These are phyloP conservation scores for Pachypeltis micranthus DNA, from an alignment of 1,140 invertebrate species.

Conservation along the genomic window DNA sequence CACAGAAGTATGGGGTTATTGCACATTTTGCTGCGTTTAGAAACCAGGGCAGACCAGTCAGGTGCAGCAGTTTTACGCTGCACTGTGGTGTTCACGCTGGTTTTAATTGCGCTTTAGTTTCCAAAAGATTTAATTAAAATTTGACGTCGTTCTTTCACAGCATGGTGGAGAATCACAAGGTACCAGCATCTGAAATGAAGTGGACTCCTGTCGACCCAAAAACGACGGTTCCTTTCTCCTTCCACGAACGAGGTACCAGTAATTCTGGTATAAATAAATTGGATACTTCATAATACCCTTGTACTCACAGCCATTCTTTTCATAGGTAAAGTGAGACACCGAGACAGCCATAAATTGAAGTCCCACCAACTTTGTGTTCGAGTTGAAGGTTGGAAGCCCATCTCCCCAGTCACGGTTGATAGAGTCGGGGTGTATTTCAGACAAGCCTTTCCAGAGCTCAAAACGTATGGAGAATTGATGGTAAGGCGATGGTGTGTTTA, in stretches of 20 bases:
- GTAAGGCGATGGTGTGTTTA: not conserved
- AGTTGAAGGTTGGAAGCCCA: slow-evolving; percentile 79
- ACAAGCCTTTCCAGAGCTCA: slow-evolving; percentile 46
- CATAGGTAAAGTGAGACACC: slow-evolving; percentile 53
- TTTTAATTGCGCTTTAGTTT: too few species aligned
- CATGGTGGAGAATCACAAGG: slow-evolving; percentile 10
- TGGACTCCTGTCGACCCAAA: slow-evolving; percentile 60
- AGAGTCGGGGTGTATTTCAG: slow-evolving; percentile 89
- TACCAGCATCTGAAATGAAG: slow-evolving; percentile 24
- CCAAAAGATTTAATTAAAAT: too few species aligned
- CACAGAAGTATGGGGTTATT: too few species aligned
- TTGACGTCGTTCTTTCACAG: slow-evolving; percentile 15
- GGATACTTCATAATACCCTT: not conserved
- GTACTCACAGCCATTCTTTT: not conserved
- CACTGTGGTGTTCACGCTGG: too few species aligned
- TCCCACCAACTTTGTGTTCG: slow-evolving; percentile 78
- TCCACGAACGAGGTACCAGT: slow-evolving; percentile 54
- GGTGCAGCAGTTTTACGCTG: too few species aligned
- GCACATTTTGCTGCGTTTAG: too few species aligned
- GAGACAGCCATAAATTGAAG: slow-evolving; percentile 64
- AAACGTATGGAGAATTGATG: slow-evolving; percentile 4
- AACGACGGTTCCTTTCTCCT: slow-evolving; percentile 66
- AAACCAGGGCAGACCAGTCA: too few species aligned
- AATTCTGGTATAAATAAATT: not conserved
- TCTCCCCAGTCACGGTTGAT: slow-evolving; percentile 84